A percentile compares a stretch with the other conserved stretches of the same genome.
Evolutionary conservation across 2,797 vertebrate species (phyloP).

Genomic region (Clarias platycephalus): DNA sequence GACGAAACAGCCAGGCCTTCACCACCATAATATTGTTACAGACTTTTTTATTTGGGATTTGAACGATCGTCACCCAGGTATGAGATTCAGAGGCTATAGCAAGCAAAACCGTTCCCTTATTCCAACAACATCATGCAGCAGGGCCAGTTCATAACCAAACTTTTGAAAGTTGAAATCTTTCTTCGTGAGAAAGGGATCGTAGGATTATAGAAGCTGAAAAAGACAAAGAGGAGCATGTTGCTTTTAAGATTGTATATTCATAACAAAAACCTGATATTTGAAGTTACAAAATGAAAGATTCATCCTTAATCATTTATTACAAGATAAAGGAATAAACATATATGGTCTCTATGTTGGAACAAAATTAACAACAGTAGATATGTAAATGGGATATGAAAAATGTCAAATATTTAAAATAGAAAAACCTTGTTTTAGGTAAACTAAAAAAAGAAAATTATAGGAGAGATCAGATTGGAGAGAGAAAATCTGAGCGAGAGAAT

Average conservation of each 20-base stretch:
- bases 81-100: background rate
- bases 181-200: background rate
- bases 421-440: background rate
- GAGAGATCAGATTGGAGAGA: background rate
- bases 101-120: background rate
- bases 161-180: background rate
- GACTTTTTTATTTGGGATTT: background rate
- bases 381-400: background rate
- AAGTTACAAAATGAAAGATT: background rate
- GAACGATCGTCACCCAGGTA: background rate
- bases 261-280: background rate
- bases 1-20: background rate
- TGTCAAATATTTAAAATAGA: background rate
- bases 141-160: background rate
- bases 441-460: background rate
- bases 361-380: background rate
- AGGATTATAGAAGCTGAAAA: background rate
- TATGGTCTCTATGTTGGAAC: background rate
- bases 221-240: background rate
- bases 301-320: background rate
- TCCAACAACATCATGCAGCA: background rate
- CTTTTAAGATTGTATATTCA: background rate
- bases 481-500: background rate
- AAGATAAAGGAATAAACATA: background rate
- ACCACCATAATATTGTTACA: background rate